Base-by-base conservation (phyloP, 2,113 vertebrate species). In the Syngnathoides biaculeatus region DNA sequence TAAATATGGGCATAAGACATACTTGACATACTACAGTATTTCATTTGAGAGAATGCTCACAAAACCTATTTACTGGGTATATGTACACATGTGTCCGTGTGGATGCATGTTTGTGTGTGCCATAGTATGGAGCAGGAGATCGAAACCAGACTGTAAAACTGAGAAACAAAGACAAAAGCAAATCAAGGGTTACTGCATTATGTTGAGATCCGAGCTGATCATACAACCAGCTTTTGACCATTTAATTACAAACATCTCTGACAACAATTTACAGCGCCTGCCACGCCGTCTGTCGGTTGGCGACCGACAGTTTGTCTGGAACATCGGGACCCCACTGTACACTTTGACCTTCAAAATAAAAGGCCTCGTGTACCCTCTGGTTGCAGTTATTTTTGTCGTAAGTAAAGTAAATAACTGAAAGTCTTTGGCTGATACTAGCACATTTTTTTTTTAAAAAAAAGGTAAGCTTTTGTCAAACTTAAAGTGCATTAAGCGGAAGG, bases 31-130 rank as follows among this genome's bases (percentile, higher is more conserved):
- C n/a, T n/a, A n/a, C n/a, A n/a, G n/a, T n/a, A n/a, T n/a, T n/a
- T 8, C 45, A 64, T 64, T 52, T 53, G 22, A 62, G 52, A 75
- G 52, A 39, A 72, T 26, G 64, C 26, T 20, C 27, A 57, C 61
- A 35, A 35, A 35, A 3, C 30, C 6, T 35, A 35, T 35, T 35
- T 35, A 5, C 6, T 35, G 30, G 63, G 30, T 52, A n/a, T 61
- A 63, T 64, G 43, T 40, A 56, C 0, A n/a, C 2, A 19, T 20
- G 35, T 35, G 35, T 65, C 53, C 53, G 20, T 39, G 63, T 64
- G 74, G 62, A 53, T 26, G 43, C 45, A 17, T 39, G 26, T n/a
- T 39, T 11, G 40, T 68, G 30, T n/a, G 35, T 42, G 35, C 13
- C 9, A 57, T 57, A 11, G 55, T 3, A 30, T 59, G 35, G 35